A percentile compares a stretch with the other conserved stretches of the same genome.
Conservation (phyloP, 2,797 vertebrate genomes). For the Garrulus glandarius region DNA sequence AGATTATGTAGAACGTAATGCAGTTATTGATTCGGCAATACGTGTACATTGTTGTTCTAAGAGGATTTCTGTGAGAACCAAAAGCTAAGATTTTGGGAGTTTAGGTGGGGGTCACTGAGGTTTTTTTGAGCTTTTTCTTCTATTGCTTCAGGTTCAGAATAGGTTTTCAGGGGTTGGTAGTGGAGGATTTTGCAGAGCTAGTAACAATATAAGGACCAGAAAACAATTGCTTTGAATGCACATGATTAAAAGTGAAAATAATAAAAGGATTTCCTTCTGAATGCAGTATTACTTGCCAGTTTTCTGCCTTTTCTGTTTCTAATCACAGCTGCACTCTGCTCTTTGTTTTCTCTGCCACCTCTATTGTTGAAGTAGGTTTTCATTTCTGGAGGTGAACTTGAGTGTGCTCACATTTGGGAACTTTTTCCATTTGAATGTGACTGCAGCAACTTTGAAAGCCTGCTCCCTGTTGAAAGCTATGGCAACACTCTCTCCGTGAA, state of each 20-base stretch:
- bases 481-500: background rate
- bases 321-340: background rate
- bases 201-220: background rate
- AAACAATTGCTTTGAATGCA: background rate
- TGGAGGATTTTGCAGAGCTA: background rate
- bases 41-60: background rate
- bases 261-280: background rate
- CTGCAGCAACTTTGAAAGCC: background rate
- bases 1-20: background rate
- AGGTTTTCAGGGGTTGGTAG: background rate
- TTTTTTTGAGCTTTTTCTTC: background rate
- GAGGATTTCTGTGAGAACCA: background rate
- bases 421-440: background rate
- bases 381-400: background rate
- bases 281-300: background rate
- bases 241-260: background rate
- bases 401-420: background rate
- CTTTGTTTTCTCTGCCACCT: background rate
- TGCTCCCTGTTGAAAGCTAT: background rate
- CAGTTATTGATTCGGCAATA: background rate
- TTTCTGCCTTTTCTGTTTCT: background rate
- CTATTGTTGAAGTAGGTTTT: background rate
- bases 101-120: rapidly evolving
- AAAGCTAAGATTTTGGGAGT: background rate
- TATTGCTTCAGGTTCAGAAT: background rate